phyloP scores from a whole-genome alignment of 2,797 vertebrate species.

The Sphaeramia orbicularis region DNA sequence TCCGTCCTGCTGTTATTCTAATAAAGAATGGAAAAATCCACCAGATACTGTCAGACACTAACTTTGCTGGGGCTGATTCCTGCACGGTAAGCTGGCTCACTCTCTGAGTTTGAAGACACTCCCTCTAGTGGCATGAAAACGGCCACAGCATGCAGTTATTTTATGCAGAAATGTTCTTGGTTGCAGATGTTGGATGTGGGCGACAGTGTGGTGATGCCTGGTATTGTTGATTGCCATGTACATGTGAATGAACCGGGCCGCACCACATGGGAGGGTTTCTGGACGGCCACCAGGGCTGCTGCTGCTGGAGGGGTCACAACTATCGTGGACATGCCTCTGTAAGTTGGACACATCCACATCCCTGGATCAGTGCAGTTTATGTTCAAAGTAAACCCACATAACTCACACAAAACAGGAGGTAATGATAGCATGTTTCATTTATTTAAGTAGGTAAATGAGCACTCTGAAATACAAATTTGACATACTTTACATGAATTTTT shows the following conservation, averaged over 20 bases:
- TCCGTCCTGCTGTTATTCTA: conserved; percentile 81
- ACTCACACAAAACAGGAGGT: no score
- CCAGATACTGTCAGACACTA: conserved; percentile 68
- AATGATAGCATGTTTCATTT: no score
- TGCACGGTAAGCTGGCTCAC: conserved; percentile 71
- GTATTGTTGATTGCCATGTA: conserved; percentile 87
- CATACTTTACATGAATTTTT: no score
- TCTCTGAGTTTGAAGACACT: background rate
- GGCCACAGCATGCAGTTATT: background rate
- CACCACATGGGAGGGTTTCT: conserved; percentile 87
- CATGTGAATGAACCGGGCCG: conserved; percentile 89
- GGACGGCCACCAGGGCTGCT: conserved; percentile 85
- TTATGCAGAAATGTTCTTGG: conserved; percentile 14
- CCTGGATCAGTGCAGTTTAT: conserved; percentile 1
- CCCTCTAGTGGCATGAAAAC: conserved; percentile 34
- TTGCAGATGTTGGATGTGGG: conserved; percentile 86
- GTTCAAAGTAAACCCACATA: no score
- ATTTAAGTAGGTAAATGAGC: no score
- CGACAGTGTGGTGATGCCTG: conserved; percentile 87
- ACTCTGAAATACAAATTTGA: no score
- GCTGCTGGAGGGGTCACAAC: conserved; percentile 90
- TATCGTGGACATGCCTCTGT: conserved; percentile 90
- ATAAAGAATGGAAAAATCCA: conserved; percentile 85
- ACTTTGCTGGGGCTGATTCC: conserved; percentile 18
- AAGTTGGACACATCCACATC: conserved; percentile 35